A percentile compares a stretch with the other conserved stretches of the same genome.
Evolutionary conservation across 2,797 vertebrate genomes (phyloP).

Genomic region (Dendrocincla tyrannina): DNA sequence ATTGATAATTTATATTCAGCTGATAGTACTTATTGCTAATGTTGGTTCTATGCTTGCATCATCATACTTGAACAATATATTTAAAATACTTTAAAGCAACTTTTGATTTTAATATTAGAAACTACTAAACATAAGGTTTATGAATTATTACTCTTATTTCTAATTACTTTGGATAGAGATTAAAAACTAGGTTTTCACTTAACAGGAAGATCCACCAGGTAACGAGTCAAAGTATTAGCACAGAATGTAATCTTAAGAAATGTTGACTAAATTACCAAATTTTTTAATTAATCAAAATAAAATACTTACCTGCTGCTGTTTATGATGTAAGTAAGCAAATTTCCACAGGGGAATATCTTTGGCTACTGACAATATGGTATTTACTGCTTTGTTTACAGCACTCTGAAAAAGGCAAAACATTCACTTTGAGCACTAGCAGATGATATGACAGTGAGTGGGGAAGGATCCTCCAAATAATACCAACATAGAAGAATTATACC

Average conservation of each 20-base stretch:
- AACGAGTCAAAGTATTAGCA: neutral
- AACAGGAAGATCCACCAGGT: neutral
- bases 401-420: conserved; percentile 69
- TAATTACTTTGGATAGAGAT: neutral
- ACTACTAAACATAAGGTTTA: neutral
- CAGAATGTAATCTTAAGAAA: neutral
- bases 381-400: conserved; percentile 79
- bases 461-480: neutral
- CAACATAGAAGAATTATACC: neutral
- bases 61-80: neutral
- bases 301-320: conserved; percentile 79
- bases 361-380: conserved; percentile 72
- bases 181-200: neutral
- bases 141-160: neutral
- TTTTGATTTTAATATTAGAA: neutral
- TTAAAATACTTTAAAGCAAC: neutral
- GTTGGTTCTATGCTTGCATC: neutral
- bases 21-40: neutral
- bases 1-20: neutral
- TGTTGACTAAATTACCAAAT: neutral
- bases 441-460: neutral
- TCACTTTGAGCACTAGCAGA: neutral
- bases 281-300: neutral
- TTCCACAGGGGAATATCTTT: conserved; percentile 83
- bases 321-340: conserved; percentile 78